Evolutionary conservation across 1,140 invertebrate genomes (phyloP), one percentile per base, ranked within the genome.

Genomic region (Drosophila pseudoananassae): DNA sequence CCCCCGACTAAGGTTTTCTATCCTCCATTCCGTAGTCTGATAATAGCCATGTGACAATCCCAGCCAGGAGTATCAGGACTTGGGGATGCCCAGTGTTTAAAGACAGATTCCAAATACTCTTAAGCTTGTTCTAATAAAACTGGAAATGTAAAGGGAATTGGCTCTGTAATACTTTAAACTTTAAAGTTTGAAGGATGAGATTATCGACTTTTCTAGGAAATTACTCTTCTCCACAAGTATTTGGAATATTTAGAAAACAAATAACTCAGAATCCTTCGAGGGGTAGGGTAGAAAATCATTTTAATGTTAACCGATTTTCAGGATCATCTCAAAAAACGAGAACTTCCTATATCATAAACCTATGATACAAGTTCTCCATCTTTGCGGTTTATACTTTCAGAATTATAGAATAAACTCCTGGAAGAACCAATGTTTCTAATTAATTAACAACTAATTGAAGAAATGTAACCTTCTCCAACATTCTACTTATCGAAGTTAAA

Each of bases 11-110:
- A 46, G 17, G 43, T 46, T 54, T 70, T 47, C 64, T 10, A n/a
- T 57, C 61, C 70, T 78, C 53, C 52, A 15, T 66, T 51, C 27
- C 25, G 6, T 33, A 64, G 40, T 10, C 33, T 46, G 56, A 56
- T 80, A 76, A 81, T 81, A 59, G 78, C 78, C 78, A 72, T 71
- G 71, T 72, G 49, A 58, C 47, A 38, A 17, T 46, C 59, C 64
- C 45, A 25, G 10, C 7, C 20, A 14, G 4, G 40, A 43, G 5
- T 43, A 7, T 1, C 4, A 8, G 12, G 63, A 65, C 59, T 17
- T 20, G 14, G 0, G 1, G 2, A 33, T 66, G 33, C 63, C 20
- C 63, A 66, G 59, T 63, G 15, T n/a, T 29, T 27, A 3, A 5
- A 4, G 33, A 36, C 10, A 36, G 33, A 12, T 36, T 36, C 33